Conservation (phyloP, 2,797 vertebrate species). For the Distichodus sexfasciatus region DNA sequence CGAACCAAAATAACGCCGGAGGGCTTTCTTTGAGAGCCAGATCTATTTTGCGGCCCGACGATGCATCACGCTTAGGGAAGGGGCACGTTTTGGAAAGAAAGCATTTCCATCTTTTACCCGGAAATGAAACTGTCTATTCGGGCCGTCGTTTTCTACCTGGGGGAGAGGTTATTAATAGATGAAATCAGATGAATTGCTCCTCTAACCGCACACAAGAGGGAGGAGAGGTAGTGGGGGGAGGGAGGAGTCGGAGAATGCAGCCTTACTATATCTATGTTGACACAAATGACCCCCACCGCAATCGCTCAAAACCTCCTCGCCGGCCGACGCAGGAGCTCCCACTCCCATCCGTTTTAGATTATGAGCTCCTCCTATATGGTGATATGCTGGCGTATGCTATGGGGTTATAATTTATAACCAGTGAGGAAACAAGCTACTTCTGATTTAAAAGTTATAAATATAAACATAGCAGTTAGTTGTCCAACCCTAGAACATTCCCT, state of each 20-base stretch:
- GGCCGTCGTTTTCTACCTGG: slow-evolving; percentile 31
- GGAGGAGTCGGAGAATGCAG: not conserved
- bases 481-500: too few species aligned
- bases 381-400: not conserved
- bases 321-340: not conserved
- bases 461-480: too few species aligned
- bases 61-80: slow-evolving; percentile 42
- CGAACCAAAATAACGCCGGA: not conserved
- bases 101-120: slow-evolving; percentile 50
- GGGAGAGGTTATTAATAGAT: slow-evolving; percentile 42
- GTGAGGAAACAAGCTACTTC: too few species aligned
- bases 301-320: slow-evolving; percentile 22
- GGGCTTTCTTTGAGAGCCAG: not conserved
- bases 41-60: not conserved
- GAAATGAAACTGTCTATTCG: slow-evolving; percentile 51
- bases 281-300: slow-evolving; percentile 37
- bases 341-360: slow-evolving; percentile 30
- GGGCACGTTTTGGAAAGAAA: slow-evolving; percentile 29
- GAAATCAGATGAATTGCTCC: slow-evolving; percentile 36
- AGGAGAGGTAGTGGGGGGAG: too few species aligned
- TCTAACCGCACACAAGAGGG: slow-evolving; percentile 31
- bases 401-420: too few species aligned
- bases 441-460: too few species aligned
- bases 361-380: not conserved
- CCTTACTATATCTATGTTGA: slow-evolving; percentile 38